Evolutionary conservation across 2,888 invertebrate genomes (phyloP), one percentile per base, ranked within the genome.

Genomic region (Melipona beecheii): DNA sequence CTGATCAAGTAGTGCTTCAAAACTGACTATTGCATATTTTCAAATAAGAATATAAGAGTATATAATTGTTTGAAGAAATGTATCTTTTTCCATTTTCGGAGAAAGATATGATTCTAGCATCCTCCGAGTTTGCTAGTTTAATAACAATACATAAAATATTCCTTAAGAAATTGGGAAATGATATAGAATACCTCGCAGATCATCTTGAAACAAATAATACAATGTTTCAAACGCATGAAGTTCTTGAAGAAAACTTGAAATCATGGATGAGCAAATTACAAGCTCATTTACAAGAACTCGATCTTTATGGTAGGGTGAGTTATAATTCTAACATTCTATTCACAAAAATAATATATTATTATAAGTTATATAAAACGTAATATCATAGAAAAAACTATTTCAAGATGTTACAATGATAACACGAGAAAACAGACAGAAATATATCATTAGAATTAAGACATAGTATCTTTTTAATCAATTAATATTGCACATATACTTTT

Each of bases 271-370:
- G 19, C 2, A 27, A 69, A 4, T 54, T 79, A 21, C 68, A 69
- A 4, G 11, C 5, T 9, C 52, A 11, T 17, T 49, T 79, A 11
- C 6, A 9, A 17, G n/a, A 69, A 6, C 54, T 74, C 1, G 74
- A 79, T 21, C 74, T 54, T 17, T 27, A 43, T 13, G 68, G 62
- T 11, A 68, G 74, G 49, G 78, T 79, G 69, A 31, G 78, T 78
- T 58, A 31, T 4, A 52, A 15, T 15, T 24, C 2, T 5, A 5
- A 36, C 11, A 19, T 19, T 5, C 17, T 13, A 49, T 24, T 27
- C n/a, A 15, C 6, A 50, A 9, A 50, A 62, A 21, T 49, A 4
- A 56, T 24, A 19, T 43, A 4, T 27, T 27, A 4, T 36, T 64
- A 64, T 27, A 24, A 2, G 24, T 60, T 17, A 60, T 19, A 27